phyloP scores from a whole-genome alignment of 2,888 invertebrate genomes.

The Drosophila lutescens region DNA sequence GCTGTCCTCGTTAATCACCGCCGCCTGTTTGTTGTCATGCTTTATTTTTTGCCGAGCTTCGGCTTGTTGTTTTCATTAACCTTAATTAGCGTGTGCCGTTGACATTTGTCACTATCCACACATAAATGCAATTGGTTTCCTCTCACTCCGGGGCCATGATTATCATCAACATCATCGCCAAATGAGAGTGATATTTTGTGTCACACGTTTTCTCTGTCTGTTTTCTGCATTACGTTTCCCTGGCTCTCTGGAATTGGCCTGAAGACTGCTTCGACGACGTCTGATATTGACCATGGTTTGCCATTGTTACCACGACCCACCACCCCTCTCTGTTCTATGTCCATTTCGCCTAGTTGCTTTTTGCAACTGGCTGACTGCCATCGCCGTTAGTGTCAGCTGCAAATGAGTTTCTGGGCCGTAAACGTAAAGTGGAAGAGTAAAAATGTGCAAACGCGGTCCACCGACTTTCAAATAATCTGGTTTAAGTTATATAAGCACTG shows the following conservation, averaged over 20 bases:
- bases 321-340: neutral
- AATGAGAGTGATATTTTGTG: constrained; percentile 75
- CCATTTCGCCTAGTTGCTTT: constrained; percentile 13
- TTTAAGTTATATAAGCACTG: neutral
- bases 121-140: constrained; percentile 50
- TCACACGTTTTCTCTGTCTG: constrained; percentile 64
- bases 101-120: constrained; percentile 56
- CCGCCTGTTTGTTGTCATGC: constrained; percentile 38
- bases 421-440: constrained; percentile 22
- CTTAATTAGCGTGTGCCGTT: constrained; percentile 73
- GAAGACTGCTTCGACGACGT: constrained; percentile 4
- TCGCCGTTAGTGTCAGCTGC: constrained; percentile 61
- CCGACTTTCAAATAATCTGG: constrained; percentile 3
- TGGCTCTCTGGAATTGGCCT: constrained; percentile 4
- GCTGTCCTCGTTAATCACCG: constrained; percentile 70
- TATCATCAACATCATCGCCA: constrained; percentile 21
- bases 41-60: constrained; percentile 48
- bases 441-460: constrained; percentile 2
- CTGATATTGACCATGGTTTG: constrained; percentile 6
- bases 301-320: neutral
- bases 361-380: constrained; percentile 36
- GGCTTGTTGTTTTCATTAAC: constrained; percentile 73
- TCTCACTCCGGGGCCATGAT: neutral
- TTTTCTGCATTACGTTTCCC: constrained; percentile 20
- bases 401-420: constrained; percentile 67